Evolutionary conservation across 2,113 vertebrate species (phyloP).

Genomic region (Cyprinodon brontotheroides): DNA sequence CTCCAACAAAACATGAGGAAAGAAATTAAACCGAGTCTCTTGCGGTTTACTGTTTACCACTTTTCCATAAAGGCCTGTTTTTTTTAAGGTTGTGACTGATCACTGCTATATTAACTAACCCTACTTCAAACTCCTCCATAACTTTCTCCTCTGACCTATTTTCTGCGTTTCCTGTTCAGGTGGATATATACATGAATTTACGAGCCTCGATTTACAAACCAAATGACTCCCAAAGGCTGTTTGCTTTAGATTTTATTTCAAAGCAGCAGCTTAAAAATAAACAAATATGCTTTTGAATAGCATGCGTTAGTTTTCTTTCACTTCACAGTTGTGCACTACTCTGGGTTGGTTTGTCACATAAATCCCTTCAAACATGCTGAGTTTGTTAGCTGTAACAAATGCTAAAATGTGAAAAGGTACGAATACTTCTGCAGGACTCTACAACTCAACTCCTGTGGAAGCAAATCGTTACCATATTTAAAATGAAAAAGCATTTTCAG

Average conservation of each 20-base stretch:
- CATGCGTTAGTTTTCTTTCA: neutral
- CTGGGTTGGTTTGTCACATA: neutral
- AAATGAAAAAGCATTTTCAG: no score
- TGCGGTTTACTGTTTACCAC: no score
- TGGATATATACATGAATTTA: neutral
- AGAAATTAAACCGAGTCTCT: no score
- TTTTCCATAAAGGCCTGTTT: no score
- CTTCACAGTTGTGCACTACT: neutral
- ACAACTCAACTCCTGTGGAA: neutral
- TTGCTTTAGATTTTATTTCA: neutral
- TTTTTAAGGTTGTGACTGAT: no score
- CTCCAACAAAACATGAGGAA: no score
- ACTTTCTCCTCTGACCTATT: no score
- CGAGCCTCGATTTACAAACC: neutral
- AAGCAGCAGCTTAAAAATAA: neutral
- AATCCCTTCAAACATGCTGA: neutral
- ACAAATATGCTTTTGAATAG: neutral
- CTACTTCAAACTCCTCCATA: no score
- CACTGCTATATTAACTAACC: no score
- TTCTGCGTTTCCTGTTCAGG: no score
- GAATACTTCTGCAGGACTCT: neutral
- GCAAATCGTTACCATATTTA: no score
- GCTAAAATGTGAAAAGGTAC: neutral
- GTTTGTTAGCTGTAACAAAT: neutral
- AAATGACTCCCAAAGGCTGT: neutral